A percentile compares a stretch with the other conserved stretches of the same genome.
These are phyloP conservation scores for Pachliopta kotzebuea DNA, from an alignment of 2,888 invertebrate species.

Conservation along the genomic window DNA sequence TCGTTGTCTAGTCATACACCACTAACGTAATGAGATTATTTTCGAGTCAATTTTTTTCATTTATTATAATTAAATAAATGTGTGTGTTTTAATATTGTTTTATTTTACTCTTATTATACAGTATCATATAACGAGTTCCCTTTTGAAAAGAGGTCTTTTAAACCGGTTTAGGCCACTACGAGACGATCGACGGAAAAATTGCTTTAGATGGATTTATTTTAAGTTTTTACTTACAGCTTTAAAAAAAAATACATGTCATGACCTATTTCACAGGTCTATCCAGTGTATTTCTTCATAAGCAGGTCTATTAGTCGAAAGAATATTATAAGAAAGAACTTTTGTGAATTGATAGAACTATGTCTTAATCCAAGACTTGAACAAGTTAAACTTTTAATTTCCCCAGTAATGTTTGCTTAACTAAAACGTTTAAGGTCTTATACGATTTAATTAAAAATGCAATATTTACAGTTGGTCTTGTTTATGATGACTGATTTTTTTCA, in stretches of 20 bases:
- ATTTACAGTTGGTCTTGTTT: too few relatives aligned
- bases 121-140: slow-evolving; percentile 37
- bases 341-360: too few relatives aligned
- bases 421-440: too few relatives aligned
- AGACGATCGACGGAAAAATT: slow-evolving; percentile 66
- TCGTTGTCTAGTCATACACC: slow-evolving; percentile 64
- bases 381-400: too few relatives aligned
- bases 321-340: not conserved
- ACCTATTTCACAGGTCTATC: not conserved
- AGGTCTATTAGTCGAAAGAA: slow-evolving; percentile 20
- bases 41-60: slow-evolving; percentile 43
- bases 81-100: slow-evolving; percentile 58
- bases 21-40: slow-evolving; percentile 30
- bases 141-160: slow-evolving; percentile 29
- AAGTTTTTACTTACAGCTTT: slow-evolving; percentile 62
- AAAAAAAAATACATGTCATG: slow-evolving; percentile 36
- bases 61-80: slow-evolving; percentile 65
- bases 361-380: too few relatives aligned
- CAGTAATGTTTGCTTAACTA: too few relatives aligned
- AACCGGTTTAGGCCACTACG: slow-evolving; percentile 46
- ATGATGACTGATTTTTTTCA: not conserved
- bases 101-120: slow-evolving; percentile 49
- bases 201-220: slow-evolving; percentile 55
- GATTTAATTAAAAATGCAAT: too few relatives aligned
- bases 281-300: not conserved